These are phyloP conservation scores for Synanthedon tipuliformis DNA, from an alignment of 2,888 invertebrate species.

Conservation along the genomic window DNA sequence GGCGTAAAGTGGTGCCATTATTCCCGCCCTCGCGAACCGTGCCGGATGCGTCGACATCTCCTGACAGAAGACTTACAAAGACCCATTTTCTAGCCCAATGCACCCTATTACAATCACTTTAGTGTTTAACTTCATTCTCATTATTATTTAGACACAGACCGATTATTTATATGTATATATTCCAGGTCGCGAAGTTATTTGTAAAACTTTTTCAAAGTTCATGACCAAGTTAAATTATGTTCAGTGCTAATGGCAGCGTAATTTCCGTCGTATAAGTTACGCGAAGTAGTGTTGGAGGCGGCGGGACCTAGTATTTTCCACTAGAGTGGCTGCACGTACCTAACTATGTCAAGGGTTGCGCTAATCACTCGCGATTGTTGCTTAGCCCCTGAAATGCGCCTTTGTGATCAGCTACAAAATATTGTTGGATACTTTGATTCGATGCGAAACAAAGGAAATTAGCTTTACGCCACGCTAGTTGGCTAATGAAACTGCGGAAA, in stretches of 20 bases:
- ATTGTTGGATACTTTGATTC: background rate
- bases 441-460: no score
- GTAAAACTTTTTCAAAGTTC: background rate
- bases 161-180: no score
- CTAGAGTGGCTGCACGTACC: constrained; percentile 51
- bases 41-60: constrained; percentile 28
- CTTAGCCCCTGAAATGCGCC: constrained; percentile 46
- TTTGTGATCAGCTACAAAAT: constrained; percentile 3
- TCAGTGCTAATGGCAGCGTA: background rate
- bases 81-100: constrained; percentile 52
- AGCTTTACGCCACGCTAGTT: background rate
- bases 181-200: background rate
- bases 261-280: background rate
- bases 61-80: constrained; percentile 48
- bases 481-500: constrained; percentile 54
- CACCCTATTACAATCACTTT: constrained; percentile 12
- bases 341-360: constrained; percentile 64
- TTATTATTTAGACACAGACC: no score
- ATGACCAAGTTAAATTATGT: no score
- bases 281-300: constrained; percentile 3
- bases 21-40: constrained; percentile 22
- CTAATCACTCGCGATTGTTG: constrained; percentile 58
- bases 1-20: constrained; percentile 67
- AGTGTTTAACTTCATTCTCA: constrained; percentile 16
- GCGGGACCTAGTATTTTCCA: constrained; percentile 60